phyloP scores from a whole-genome alignment of 2,797 vertebrate species.

The Diplodus sargus region DNA sequence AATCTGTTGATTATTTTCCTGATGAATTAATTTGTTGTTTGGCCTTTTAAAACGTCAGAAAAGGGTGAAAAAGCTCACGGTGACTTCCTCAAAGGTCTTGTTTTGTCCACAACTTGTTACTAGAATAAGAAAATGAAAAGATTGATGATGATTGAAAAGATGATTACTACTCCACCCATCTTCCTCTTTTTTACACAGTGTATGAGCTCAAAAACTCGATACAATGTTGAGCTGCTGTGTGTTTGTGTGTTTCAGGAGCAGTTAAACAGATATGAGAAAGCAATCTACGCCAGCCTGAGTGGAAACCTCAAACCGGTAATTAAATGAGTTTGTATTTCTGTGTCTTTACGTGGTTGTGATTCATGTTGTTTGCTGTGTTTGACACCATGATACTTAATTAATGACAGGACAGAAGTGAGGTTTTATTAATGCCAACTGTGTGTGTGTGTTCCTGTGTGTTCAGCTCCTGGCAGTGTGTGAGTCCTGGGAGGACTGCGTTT shows the following conservation, averaged over 20 bases:
- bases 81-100: too few species aligned
- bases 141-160: too few species aligned
- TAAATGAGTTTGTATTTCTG: background rate
- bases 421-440: background rate
- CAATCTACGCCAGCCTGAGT: constrained; percentile 94
- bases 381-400: too few species aligned
- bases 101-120: too few species aligned
- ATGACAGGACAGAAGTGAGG: too few species aligned
- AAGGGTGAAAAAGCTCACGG: too few species aligned
- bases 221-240: background rate
- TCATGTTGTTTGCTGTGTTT: background rate
- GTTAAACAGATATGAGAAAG: constrained; percentile 93
- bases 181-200: too few species aligned
- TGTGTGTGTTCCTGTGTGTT: constrained; percentile 35
- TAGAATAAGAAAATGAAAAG: too few species aligned
- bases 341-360: background rate
- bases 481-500: constrained; percentile 97
- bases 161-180: too few species aligned
- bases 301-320: constrained; percentile 96
- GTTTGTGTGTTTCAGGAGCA: constrained; percentile 86
- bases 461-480: constrained; percentile 95
- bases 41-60: too few species aligned
- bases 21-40: too few species aligned
- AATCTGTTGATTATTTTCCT: too few species aligned
- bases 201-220: background rate